Evolutionary conservation across 1,140 invertebrate genomes (phyloP), one percentile per base, ranked within the genome.

Genomic region (Protaetia brevitarsis): DNA sequence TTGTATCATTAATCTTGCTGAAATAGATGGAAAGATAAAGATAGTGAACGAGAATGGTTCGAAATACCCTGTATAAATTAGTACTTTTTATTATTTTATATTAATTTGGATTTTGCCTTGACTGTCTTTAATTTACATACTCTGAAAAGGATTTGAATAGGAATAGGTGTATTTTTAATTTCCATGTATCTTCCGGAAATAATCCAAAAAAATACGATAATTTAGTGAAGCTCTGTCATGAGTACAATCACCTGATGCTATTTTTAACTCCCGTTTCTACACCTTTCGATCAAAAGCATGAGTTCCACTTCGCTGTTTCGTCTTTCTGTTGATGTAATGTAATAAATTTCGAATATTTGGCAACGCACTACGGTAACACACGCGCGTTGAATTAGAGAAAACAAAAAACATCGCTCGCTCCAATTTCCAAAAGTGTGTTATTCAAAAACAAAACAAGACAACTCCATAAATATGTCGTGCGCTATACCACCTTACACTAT

Each of bases 261-360:
- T 51, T 51, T 51, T 51, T 3, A 19, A 19, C 41, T 1, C 26
- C 11, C 16, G 21, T 21, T 19, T 6, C 19, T 19, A 51, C 10
- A 51, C 26, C 10, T 21, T 51, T 19, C 41, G 16, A 51, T 51
- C 3, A 19, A 51, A 19, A 23, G 19, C 21, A 23, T 51, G 8
- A 51, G 41, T 51, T 51, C 16, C 3, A 51, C n/a, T 51, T 19
- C 8, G 41, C 11, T 51, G 11, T 36, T 36, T 51, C 16, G 19
- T 23, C 4, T 21, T 51, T 21, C 19, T 51, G 41, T 23, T 51
- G 41, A 51, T 51, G 41, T 51, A 51, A 51, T 21, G 41, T 23
- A 51, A 51, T 51, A 51, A 51, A 51, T 21, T 51, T 51, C 41
- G 41, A 51, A 51, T 51, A 51, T 51, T 51, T 51, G 41, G 41